These are phyloP conservation scores for Notiomystis cincta DNA, from an alignment of 2,113 vertebrate species.

Conservation along the genomic window DNA sequence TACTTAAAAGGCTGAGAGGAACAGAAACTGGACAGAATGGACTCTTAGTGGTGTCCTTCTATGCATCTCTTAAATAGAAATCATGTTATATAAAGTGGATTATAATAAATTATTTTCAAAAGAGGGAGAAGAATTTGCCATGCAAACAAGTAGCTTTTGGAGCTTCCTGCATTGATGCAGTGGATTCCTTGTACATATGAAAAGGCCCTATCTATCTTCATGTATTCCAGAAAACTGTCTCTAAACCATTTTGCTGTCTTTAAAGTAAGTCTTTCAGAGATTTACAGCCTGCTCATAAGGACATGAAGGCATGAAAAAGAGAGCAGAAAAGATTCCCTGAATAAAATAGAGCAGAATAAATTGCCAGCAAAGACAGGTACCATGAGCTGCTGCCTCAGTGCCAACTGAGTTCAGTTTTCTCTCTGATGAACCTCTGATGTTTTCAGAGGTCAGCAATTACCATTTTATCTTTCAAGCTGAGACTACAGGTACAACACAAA, in stretches of 20 bases:
- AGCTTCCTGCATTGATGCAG: neutral
- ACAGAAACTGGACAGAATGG: neutral
- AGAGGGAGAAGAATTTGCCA: neutral
- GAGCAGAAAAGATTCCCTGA: neutral
- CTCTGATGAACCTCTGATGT: neutral
- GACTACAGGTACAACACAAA: neutral
- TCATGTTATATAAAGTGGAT: neutral
- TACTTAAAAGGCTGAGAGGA: neutral
- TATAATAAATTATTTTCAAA: neutral
- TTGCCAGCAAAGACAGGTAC: neutral
- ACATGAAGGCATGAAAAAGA: neutral
- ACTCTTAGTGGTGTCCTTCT: neutral
- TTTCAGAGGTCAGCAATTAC: neutral
- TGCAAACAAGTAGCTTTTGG: neutral
- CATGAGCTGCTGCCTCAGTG: neutral
- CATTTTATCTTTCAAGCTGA: neutral
- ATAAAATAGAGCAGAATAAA: neutral
- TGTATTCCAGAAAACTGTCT: neutral
- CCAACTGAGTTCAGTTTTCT: neutral
- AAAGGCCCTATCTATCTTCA: neutral
- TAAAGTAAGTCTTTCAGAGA: neutral
- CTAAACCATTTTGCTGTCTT: neutral
- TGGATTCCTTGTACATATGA: neutral
- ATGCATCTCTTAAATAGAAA: neutral
- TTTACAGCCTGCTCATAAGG: neutral